phyloP scores from a whole-genome alignment of 2,797 vertebrate genomes.

The Poeciliopsis presidionis region DNA sequence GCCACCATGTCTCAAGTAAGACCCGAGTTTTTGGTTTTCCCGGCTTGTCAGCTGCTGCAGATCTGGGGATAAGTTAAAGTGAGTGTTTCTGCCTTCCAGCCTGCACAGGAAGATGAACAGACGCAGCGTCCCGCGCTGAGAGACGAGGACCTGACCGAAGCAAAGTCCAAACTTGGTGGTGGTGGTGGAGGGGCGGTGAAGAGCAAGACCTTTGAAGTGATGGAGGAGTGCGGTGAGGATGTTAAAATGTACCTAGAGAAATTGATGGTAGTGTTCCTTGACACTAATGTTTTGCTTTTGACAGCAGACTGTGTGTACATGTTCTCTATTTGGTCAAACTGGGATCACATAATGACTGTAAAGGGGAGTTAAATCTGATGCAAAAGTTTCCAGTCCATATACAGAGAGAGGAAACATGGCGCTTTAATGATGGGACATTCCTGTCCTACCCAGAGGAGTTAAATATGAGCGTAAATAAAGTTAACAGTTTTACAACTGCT shows the following conservation, averaged over 20 bases:
- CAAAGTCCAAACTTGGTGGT: conserved; percentile 81
- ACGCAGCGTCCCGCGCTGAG: conserved; percentile 88
- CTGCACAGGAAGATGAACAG: conserved; percentile 70
- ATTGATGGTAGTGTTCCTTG: not conserved
- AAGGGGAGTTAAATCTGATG: conserved; percentile 42
- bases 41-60: not conserved
- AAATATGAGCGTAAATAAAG: conserved; percentile 22
- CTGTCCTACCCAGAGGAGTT: conserved; percentile 7
- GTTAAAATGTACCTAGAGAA: not conserved
- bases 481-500: not conserved
- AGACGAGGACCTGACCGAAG: conserved; percentile 89
- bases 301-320: not conserved
- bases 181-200: conserved; percentile 80
- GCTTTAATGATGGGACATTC: conserved; percentile 30
- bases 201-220: conserved; percentile 95
- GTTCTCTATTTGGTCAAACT: conserved; percentile 24
- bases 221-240: conserved; percentile 92
- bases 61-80: not conserved
- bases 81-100: conserved; percentile 29
- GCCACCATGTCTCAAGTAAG: conserved; percentile 80
- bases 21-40: not conserved
- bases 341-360: conserved; percentile 25
- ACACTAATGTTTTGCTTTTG: not conserved
- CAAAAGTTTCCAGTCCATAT: conserved; percentile 82
- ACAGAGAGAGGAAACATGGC: conserved; percentile 52